These are phyloP conservation scores for Drosophila takahashii DNA, from an alignment of 1,140 invertebrate species.

Conservation along the genomic window DNA sequence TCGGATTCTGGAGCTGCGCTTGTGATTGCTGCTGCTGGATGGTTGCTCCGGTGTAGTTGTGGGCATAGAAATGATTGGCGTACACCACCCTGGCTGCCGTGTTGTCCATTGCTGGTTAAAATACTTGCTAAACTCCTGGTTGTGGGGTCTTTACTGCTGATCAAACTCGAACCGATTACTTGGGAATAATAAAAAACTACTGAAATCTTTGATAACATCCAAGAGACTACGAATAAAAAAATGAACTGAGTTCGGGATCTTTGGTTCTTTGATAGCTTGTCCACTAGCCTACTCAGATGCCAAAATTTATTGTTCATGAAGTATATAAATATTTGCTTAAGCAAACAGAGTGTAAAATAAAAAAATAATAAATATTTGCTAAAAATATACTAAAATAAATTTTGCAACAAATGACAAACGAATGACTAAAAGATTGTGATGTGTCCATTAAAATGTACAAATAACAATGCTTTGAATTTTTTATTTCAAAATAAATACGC, in stretches of 20 bases:
- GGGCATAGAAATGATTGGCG: slow-evolving; percentile 49
- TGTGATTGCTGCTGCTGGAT: background rate
- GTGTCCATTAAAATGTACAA: too few species aligned
- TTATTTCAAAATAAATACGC: background rate
- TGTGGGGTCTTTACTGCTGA: slow-evolving; percentile 33
- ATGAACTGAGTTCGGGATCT: slow-evolving; percentile 13
- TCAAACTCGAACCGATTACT: slow-evolving; percentile 69
- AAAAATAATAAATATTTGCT: too few species aligned
- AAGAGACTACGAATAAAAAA: slow-evolving; percentile 7
- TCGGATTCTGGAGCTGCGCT: slow-evolving; percentile 25
- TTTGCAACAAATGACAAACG: too few species aligned
- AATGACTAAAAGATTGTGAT: too few species aligned
- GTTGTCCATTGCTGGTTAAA: slow-evolving; percentile 58
- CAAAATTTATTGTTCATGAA: background rate
- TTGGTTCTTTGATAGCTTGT: background rate
- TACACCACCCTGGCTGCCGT: slow-evolving; percentile 45
- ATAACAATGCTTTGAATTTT: too few species aligned
- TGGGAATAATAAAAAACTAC: slow-evolving; percentile 63
- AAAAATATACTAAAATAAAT: too few species aligned
- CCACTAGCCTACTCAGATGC: slow-evolving; percentile 9
- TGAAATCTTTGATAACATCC: slow-evolving; percentile 45
- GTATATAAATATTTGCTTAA: too few species aligned
- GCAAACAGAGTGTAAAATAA: too few species aligned
- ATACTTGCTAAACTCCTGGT: slow-evolving; percentile 25
- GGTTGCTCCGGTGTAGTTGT: slow-evolving; percentile 39